phyloP scores from a whole-genome alignment of 1,140 invertebrate genomes.

The Trissolcus basalis region DNA sequence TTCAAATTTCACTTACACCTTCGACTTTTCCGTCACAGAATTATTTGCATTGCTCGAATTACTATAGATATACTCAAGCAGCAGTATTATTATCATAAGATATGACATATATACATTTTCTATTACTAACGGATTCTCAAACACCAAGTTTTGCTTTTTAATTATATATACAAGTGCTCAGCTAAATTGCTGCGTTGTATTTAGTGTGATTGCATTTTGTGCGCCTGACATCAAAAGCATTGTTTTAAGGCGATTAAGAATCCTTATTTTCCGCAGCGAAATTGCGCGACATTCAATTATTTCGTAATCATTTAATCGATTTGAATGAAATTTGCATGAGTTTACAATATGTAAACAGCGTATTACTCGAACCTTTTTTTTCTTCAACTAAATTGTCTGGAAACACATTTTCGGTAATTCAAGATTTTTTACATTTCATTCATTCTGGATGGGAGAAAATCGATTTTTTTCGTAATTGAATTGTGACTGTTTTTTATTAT shows the following conservation, averaged over 20 bases:
- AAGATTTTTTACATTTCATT: neutral
- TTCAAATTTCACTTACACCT: slow-evolving; percentile 51
- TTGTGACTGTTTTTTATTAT: too few species aligned
- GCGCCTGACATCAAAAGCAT: neutral
- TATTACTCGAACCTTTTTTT: neutral
- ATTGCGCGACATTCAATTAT: slow-evolving; percentile 9
- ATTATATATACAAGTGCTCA: too few species aligned
- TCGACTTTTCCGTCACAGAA: slow-evolving; percentile 26
- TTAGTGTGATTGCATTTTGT: too few species aligned
- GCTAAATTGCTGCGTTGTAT: too few species aligned
- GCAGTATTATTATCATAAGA: too few species aligned
- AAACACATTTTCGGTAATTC: neutral
- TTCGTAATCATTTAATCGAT: slow-evolving; percentile 5
- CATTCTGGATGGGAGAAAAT: too few species aligned
- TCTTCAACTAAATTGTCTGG: neutral
- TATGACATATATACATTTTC: neutral
- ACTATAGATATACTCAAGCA: too few species aligned
- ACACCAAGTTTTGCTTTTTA: neutral
- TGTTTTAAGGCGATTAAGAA: slow-evolving; percentile 16
- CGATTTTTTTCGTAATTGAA: too few species aligned
- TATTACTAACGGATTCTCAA: neutral
- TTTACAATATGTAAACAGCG: slow-evolving; percentile 1
- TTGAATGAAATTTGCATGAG: slow-evolving; percentile 21
- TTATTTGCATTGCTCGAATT: slow-evolving; percentile 46
- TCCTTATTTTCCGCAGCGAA: slow-evolving; percentile 1